Evolutionary conservation across 1,140 invertebrate genomes (phyloP).

Genomic region (Drosophila erecta): DNA sequence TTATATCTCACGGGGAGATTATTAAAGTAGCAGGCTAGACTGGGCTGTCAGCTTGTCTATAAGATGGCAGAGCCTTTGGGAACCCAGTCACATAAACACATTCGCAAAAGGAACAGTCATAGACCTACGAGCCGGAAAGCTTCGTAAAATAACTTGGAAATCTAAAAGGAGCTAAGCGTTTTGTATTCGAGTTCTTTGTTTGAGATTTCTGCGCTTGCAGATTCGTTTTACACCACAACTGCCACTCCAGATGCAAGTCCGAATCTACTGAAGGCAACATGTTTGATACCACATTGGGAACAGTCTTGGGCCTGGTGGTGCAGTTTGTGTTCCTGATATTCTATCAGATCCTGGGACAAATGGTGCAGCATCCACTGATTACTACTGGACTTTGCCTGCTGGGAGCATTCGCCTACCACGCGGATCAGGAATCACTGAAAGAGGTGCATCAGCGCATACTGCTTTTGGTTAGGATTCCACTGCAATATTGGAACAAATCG

Average conservation of each 20-base stretch:
- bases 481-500: background rate
- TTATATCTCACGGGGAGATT: too few species aligned
- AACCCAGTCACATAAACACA: conserved; percentile 27
- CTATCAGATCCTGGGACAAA: conserved; percentile 33
- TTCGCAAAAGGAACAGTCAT: conserved; percentile 13
- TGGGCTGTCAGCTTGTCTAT: conserved; percentile 3
- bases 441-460: conserved; percentile 14
- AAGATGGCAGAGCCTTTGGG: too few species aligned
- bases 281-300: conserved; percentile 63
- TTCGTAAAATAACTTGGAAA: conserved; percentile 9
- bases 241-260: background rate
- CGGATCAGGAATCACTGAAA: conserved; percentile 34
- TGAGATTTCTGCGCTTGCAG: conserved; percentile 15
- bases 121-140: conserved; percentile 1
- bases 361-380: conserved; percentile 57
- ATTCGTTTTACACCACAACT: conserved; percentile 1
- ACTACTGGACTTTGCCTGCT: conserved; percentile 40
- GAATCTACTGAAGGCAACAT: conserved; percentile 11
- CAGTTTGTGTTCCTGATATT: conserved; percentile 38
- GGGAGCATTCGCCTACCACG: conserved; percentile 23
- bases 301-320: conserved; percentile 30
- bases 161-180: conserved; percentile 9
- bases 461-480: background rate
- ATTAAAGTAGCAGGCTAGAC: background rate
- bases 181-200: conserved; percentile 23